Evolutionary conservation across 2,797 vertebrate genomes (phyloP).

Genomic region (Tinamus major): DNA sequence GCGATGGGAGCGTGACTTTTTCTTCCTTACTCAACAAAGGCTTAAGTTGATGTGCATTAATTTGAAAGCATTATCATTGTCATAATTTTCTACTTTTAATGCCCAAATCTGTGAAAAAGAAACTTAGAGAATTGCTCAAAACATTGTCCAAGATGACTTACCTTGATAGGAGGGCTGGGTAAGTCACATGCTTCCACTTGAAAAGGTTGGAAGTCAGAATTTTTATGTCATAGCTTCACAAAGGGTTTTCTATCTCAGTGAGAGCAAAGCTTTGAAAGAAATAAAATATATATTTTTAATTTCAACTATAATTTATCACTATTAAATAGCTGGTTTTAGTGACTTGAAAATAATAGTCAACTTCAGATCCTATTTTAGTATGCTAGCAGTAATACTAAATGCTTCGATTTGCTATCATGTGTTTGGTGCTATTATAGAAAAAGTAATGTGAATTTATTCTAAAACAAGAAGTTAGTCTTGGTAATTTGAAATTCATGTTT

Average conservation of each 20-base stretch:
- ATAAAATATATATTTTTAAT: not conserved
- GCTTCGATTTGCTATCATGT: not conserved
- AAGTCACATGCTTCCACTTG: not conserved
- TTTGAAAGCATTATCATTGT: not conserved
- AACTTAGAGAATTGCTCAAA: not conserved
- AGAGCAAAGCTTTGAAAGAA: not conserved
- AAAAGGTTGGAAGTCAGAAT: not conserved
- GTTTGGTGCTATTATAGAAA: not conserved
- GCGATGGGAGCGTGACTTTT: not conserved
- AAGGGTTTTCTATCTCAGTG: not conserved
- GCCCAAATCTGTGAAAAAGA: not conserved
- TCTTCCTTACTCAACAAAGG: not conserved
- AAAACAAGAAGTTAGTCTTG: not conserved
- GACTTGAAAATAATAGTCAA: not conserved
- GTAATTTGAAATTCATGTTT: not conserved
- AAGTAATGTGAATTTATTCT: not conserved
- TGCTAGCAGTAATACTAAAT: not conserved
- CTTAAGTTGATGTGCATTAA: rapidly evolving
- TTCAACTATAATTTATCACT: not conserved
- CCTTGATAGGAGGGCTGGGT: not conserved
- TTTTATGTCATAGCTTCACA: not conserved
- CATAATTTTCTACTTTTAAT: not conserved
- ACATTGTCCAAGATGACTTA: not conserved
- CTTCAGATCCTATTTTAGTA: not conserved
- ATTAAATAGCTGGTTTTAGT: not conserved